Conservation (phyloP, 2,888 invertebrate genomes). For the Arrhopalites spinosus region DNA sequence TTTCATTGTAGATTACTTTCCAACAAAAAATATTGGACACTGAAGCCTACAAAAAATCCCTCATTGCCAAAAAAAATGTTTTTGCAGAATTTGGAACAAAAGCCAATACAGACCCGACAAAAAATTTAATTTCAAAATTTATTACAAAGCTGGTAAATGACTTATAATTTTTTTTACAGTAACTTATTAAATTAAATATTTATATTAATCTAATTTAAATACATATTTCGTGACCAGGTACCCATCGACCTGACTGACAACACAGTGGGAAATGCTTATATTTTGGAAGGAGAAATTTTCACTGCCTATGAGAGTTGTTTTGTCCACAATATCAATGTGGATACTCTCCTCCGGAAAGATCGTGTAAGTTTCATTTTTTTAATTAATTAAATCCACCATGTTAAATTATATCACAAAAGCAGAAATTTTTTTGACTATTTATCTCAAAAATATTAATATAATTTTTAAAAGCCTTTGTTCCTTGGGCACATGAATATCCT, state of each 20-base stretch:
- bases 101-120: conserved; percentile 51
- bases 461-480: too few species aligned
- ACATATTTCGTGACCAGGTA: conserved; percentile 44
- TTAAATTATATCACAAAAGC: too few species aligned
- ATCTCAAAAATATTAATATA: too few species aligned
- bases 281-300: conserved; percentile 49
- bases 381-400: too few species aligned
- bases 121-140: conserved; percentile 42
- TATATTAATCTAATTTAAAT: too few species aligned
- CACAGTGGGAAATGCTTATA: conserved; percentile 51
- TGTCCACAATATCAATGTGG: conserved; percentile 52
- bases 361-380: conserved; percentile 45
- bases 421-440: too few species aligned
- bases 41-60: conserved; percentile 61
- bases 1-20: conserved; percentile 56
- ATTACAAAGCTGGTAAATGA: conserved; percentile 46
- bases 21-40: conserved; percentile 60
- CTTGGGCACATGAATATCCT: too few species aligned
- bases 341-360: conserved; percentile 49
- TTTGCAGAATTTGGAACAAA: conserved; percentile 60
- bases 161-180: too few species aligned
- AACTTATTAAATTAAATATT: too few species aligned
- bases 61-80: conserved; percentile 60
- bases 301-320: conserved; percentile 53
- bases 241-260: conserved; percentile 55